A percentile compares a stretch with the other conserved stretches of the same genome.
These are phyloP conservation scores for Zaprionus kolodkinae DNA, from an alignment of 1,140 invertebrate genomes.

Conservation along the genomic window DNA sequence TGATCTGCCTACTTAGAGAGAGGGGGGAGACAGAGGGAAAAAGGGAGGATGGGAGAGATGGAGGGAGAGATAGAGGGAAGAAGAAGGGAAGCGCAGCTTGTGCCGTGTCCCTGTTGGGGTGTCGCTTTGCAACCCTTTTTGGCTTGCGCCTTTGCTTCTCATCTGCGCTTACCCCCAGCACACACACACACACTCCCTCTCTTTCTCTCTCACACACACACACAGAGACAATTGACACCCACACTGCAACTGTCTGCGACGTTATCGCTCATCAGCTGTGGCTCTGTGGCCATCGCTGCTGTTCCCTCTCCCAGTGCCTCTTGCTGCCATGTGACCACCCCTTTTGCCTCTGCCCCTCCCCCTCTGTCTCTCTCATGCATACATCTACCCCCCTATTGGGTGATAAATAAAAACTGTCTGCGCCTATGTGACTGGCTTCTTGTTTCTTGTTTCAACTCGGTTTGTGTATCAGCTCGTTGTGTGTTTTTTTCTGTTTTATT, in stretches of 20 bases:
- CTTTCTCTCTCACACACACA: background rate
- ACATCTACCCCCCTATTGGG: constrained; percentile 25
- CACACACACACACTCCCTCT: background rate
- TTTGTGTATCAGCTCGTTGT: background rate
- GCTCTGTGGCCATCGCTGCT: constrained; percentile 28
- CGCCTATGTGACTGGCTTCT: constrained; percentile 64
- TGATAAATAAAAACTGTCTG: constrained; percentile 83
- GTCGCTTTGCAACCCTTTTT: constrained; percentile 24
- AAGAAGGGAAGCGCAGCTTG: background rate
- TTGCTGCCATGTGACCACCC: no score
- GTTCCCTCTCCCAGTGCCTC: constrained; percentile 6
- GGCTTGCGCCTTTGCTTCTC: constrained; percentile 35
- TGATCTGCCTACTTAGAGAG: constrained; percentile 33
- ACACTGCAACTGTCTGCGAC: constrained; percentile 49
- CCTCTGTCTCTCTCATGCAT: no score
- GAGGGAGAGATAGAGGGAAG: background rate
- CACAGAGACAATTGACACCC: constrained; percentile 13
- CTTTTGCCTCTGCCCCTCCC: background rate
- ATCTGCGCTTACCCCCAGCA: constrained; percentile 41
- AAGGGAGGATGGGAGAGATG: background rate
- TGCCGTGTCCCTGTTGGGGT: constrained; percentile 1
- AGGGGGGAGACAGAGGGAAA: background rate
- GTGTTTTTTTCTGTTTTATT: constrained; percentile 14
- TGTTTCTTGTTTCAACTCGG: constrained; percentile 21
- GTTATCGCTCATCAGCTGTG: constrained; percentile 54